Evolutionary conservation across 2,113 vertebrate genomes (phyloP).

Genomic region (Ceratotherium simum): DNA sequence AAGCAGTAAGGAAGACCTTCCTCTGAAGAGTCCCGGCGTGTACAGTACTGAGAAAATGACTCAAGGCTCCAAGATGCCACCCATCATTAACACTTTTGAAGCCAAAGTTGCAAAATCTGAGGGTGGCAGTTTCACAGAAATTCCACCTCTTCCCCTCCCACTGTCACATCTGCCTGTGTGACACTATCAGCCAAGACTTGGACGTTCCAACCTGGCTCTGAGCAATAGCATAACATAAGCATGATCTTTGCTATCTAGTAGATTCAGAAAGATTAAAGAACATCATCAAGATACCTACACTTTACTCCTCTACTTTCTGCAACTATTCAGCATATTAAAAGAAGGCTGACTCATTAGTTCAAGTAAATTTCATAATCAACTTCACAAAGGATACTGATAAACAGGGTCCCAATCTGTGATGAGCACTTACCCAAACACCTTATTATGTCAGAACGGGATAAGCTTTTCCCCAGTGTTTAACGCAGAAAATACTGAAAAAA

Average conservation of each 20-base stretch:
- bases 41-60: background rate
- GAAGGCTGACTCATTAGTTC: background rate
- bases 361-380: background rate
- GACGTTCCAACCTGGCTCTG: background rate
- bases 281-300: background rate
- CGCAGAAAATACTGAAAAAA: background rate
- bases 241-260: background rate
- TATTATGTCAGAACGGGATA: background rate
- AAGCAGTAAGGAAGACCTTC: background rate
- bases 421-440: background rate
- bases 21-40: background rate
- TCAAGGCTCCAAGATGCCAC: background rate
- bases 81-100: background rate
- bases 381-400: background rate
- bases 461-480: background rate
- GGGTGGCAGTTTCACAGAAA: background rate
- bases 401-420: background rate
- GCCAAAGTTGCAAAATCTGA: slow-evolving; percentile 13
- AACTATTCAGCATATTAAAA: background rate
- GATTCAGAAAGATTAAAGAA: background rate
- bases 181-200: background rate
- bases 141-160: background rate
- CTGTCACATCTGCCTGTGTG: background rate
- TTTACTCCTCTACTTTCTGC: background rate
- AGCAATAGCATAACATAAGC: background rate